Percentiles rank a stretch among this genome's conserved stretches.
These are phyloP conservation scores for Rhyzopertha dominica DNA, from an alignment of 1,140 invertebrate species.

Conservation along the genomic window DNA sequence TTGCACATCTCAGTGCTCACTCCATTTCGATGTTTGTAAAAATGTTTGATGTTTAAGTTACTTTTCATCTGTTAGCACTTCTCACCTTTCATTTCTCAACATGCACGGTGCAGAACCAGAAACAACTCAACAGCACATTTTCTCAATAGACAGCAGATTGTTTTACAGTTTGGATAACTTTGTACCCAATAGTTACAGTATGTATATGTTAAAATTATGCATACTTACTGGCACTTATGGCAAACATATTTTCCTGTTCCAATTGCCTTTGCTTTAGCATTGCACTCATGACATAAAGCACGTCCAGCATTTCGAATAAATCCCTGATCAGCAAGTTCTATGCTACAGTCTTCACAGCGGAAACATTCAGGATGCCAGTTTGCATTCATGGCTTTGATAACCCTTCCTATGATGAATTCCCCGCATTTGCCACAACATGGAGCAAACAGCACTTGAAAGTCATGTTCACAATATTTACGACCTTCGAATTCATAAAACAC, in stretches of 20 bases:
- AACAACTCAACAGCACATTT: no score
- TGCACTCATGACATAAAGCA: slow-evolving; percentile 95
- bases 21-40: no score
- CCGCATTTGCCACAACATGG: slow-evolving; percentile 97
- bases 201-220: no score
- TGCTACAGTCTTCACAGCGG: slow-evolving; percentile 87
- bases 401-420: slow-evolving; percentile 94
- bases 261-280: slow-evolving; percentile 90
- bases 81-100: no score
- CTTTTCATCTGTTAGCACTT: no score
- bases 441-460: slow-evolving; percentile 97
- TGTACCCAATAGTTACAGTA: no score
- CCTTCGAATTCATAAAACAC: slow-evolving; percentile 99
- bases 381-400: slow-evolving; percentile 99
- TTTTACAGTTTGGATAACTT: no score
- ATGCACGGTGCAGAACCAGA: no score
- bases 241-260: slow-evolving; percentile 97
- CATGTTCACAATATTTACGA: slow-evolving; percentile 98
- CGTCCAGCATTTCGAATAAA: slow-evolving; percentile 93
- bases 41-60: no score
- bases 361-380: slow-evolving; percentile 99
- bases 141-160: no score
- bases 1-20: no score
- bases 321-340: slow-evolving; percentile 90
- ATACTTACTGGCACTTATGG: slow-evolving; percentile 94